These are phyloP conservation scores for Tychaedon coryphoeus DNA, from an alignment of 2,113 vertebrate species.

Conservation along the genomic window DNA sequence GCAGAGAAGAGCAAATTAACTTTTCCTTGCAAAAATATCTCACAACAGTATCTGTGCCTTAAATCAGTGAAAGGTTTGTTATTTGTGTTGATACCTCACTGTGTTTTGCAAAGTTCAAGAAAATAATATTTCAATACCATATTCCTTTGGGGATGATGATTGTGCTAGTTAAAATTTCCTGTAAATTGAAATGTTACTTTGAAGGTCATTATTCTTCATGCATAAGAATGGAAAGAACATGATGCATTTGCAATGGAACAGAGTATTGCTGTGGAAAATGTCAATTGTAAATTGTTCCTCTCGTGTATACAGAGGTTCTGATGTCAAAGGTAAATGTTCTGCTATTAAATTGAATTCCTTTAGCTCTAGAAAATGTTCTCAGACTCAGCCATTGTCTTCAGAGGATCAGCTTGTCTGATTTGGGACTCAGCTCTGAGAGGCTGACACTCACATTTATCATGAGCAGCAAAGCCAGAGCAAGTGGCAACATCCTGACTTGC, in stretches of 20 bases:
- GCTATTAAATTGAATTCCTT: slow-evolving; percentile 35
- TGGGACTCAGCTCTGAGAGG: background rate
- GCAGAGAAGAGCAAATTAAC: slow-evolving; percentile 9
- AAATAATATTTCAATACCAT: background rate
- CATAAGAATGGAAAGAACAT: slow-evolving; percentile 10
- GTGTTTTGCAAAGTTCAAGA: slow-evolving; percentile 23
- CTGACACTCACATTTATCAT: background rate
- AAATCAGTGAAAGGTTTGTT: slow-evolving; percentile 1
- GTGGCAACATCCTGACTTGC: background rate
- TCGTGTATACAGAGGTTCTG: slow-evolving; percentile 16
- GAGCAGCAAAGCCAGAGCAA: background rate
- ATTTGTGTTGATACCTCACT: background rate
- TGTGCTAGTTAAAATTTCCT: background rate
- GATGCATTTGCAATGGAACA: slow-evolving; percentile 27
- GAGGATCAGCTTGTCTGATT: background rate
- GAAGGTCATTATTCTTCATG: slow-evolving; percentile 47
- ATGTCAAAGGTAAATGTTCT: slow-evolving; percentile 47
- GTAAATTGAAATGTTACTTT: slow-evolving; percentile 44
- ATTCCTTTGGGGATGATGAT: slow-evolving; percentile 10
- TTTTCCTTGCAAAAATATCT: background rate
- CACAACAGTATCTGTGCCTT: background rate
- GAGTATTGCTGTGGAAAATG: slow-evolving; percentile 41
- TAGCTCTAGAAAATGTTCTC: background rate
- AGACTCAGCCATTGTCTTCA: background rate
- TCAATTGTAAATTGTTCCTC: slow-evolving; percentile 35